phyloP scores from a whole-genome alignment of 2,113 vertebrate genomes.

The Heliornis fulica region DNA sequence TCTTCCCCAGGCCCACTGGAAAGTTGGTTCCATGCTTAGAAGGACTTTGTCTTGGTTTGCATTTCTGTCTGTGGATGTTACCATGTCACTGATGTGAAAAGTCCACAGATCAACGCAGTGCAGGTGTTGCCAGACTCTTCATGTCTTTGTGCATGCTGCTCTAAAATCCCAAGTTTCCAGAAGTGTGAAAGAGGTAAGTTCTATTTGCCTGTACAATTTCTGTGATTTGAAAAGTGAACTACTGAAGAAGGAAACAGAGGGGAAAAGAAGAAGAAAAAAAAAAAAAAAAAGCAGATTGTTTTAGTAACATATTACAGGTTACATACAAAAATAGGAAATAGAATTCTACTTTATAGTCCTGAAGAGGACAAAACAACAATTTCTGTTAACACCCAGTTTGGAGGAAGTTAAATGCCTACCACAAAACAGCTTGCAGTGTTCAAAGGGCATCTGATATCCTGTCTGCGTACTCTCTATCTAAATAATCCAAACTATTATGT shows the following conservation, averaged over 20 bases:
- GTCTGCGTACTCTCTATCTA: neutral
- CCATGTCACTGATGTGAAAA: neutral
- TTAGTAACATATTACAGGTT: neutral
- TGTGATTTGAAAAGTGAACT: neutral
- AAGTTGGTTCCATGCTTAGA: neutral
- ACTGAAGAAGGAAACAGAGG: neutral
- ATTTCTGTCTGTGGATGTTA: neutral
- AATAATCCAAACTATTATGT: neutral
- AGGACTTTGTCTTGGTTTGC: neutral
- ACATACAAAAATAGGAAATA: neutral
- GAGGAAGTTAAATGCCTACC: conserved; percentile 13
- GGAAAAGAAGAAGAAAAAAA: accelerated
- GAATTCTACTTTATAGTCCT: neutral
- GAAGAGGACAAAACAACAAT: neutral
- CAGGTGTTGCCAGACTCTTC: neutral
- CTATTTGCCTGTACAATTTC: neutral
- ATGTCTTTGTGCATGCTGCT: neutral
- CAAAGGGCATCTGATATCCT: conserved; percentile 25
- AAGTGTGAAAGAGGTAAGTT: neutral
- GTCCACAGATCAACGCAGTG: neutral
- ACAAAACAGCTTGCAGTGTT: neutral
- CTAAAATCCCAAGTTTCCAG: neutral
- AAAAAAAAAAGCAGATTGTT: neutral
- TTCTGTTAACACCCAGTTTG: neutral
- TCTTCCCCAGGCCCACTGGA: neutral